phyloP scores from a whole-genome alignment of 2,888 invertebrate genomes.

The Heliconius ismenius region DNA sequence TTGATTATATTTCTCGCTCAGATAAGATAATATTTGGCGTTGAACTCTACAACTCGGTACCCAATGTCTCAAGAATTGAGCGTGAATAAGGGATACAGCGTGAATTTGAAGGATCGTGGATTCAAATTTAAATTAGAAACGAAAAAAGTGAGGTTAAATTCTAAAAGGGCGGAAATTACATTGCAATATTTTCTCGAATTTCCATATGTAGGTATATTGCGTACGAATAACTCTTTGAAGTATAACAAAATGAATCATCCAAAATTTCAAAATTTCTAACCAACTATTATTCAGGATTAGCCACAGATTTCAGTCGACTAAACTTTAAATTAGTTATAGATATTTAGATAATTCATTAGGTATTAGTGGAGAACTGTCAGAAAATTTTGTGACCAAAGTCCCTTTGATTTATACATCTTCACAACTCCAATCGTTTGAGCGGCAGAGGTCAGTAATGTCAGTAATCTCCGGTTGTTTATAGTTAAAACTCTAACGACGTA shows the following conservation, averaged over 20 bases:
- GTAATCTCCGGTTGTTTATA: conserved; percentile 43
- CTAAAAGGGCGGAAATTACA: no score
- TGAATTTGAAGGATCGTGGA: not conserved
- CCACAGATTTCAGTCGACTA: not conserved
- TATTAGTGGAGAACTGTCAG: conserved; percentile 1
- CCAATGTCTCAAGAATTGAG: no score
- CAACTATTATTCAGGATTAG: not conserved
- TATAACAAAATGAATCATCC: not conserved
- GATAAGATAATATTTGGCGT: no score
- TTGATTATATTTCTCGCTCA: not conserved
- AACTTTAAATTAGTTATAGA: not conserved
- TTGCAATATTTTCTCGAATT: not conserved
- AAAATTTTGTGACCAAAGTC: conserved; percentile 25
- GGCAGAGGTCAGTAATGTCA: conserved; percentile 41
- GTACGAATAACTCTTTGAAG: not conserved
- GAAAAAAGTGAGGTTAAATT: no score
- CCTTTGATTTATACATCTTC: conserved; percentile 36
- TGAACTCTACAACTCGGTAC: no score
- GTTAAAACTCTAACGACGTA: conserved; percentile 42
- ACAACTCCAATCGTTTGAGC: conserved; percentile 26
- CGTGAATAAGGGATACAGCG: no score
- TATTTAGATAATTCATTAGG: conserved; percentile 10
- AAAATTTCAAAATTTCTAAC: not conserved
- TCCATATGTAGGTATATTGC: not conserved
- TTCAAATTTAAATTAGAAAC: not conserved